Evolutionary conservation across 2,113 vertebrate species (phyloP).

Genomic region (Psittacus erithacus): DNA sequence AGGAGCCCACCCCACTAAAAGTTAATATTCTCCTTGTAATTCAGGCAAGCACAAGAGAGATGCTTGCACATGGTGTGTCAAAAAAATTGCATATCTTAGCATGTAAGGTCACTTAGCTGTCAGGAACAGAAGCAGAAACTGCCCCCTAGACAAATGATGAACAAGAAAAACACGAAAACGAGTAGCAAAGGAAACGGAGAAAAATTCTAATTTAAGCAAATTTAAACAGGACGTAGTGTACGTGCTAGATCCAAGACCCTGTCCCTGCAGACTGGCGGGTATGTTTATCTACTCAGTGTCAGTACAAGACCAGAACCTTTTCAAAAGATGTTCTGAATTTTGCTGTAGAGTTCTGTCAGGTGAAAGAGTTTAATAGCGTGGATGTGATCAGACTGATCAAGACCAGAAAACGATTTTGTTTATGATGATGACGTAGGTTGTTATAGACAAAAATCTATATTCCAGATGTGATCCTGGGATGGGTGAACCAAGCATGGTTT

Average conservation of each 20-base stretch:
- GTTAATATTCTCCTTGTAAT: neutral
- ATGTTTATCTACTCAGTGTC: neutral
- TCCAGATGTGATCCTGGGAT: neutral
- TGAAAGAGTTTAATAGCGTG: neutral
- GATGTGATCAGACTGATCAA: neutral
- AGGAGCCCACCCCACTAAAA: neutral
- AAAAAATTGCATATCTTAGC: neutral
- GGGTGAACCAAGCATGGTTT: neutral
- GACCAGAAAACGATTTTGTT: neutral
- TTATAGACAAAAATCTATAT: fast-evolving
- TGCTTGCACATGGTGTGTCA: slow-evolving; percentile 10
- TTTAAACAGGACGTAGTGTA: neutral
- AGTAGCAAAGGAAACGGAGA: neutral
- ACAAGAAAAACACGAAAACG: neutral
- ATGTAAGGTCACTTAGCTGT: neutral
- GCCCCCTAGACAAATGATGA: neutral
- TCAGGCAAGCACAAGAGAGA: neutral
- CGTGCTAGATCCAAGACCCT: neutral
- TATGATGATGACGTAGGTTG: fast-evolving
- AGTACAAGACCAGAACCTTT: neutral
- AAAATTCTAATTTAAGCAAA: neutral
- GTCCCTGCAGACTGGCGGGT: neutral
- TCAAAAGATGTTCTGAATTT: neutral
- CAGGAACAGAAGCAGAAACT: slow-evolving; percentile 10
- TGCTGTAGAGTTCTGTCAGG: neutral